phyloP scores from a whole-genome alignment of 2,888 invertebrate genomes.

The Apodemia hepburni region DNA sequence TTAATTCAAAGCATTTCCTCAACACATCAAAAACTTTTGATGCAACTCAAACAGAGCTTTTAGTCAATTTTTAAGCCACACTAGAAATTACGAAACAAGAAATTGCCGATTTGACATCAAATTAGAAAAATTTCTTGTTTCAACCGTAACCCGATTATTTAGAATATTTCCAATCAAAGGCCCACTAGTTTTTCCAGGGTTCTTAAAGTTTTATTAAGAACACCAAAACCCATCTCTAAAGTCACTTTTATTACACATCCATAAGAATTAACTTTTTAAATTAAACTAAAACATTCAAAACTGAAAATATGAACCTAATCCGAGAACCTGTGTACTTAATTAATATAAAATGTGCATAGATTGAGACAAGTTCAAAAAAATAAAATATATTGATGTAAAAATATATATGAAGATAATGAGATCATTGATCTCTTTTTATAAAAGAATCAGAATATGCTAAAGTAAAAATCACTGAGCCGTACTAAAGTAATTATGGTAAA shows the following conservation, averaged over 20 bases:
- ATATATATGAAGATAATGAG: constrained; percentile 1
- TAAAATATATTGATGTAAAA: neutral
- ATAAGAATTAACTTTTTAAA: neutral
- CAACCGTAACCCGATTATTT: constrained; percentile 14
- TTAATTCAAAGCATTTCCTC: constrained; percentile 13
- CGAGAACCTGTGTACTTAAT: constrained; percentile 5
- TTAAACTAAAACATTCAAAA: constrained; percentile 1
- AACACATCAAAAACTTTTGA: constrained; percentile 3
- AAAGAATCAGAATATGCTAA: constrained; percentile 31
- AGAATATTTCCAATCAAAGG: constrained; percentile 13
- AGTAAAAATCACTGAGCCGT: constrained; percentile 71
- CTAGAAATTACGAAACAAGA: constrained; percentile 9
- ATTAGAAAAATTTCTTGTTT: neutral
- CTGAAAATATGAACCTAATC: neutral
- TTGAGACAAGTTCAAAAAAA: neutral
- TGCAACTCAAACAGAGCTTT: constrained; percentile 11
- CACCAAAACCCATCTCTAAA: constrained; percentile 12
- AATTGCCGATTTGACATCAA: neutral
- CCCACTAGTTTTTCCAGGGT: neutral
- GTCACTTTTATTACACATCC: constrained; percentile 10
- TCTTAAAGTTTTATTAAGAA: constrained; percentile 11
- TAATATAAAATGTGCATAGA: neutral
- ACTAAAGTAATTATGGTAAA: constrained; percentile 58
- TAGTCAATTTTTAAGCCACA: constrained; percentile 1
- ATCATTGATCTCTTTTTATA: constrained; percentile 3